These are phyloP conservation scores for Tanaodytes sp. DNA, from an alignment of 2,888 invertebrate species.

Conservation along the genomic window DNA sequence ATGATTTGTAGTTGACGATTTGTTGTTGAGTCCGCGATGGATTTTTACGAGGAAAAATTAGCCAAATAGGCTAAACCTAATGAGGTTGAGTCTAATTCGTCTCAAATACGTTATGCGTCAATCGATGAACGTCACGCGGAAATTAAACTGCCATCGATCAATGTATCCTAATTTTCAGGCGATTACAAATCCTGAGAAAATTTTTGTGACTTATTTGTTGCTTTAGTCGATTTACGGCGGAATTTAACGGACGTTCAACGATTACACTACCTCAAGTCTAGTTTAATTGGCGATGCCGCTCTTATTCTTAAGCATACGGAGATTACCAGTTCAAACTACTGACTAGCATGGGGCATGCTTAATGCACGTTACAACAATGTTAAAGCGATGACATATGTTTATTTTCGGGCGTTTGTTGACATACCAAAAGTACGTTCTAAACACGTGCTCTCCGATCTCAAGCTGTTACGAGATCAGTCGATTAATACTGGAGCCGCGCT, in stretches of 20 bases:
- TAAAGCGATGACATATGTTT: not conserved
- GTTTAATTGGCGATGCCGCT: not conserved
- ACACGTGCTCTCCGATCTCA: not conserved
- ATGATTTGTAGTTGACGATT: no score
- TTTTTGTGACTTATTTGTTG: not conserved
- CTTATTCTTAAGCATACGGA: not conserved
- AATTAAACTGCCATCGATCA: no score
- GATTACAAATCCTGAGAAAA: not conserved
- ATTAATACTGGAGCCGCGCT: not conserved
- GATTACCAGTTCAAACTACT: not conserved
- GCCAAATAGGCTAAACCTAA: no score
- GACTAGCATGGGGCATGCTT: not conserved
- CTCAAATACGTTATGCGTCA: no score
- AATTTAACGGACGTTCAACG: not conserved
- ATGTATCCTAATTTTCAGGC: not conserved
- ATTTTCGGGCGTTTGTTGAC: not conserved
- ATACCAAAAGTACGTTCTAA: not conserved
- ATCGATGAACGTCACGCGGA: no score
- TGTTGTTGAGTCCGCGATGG: no score
- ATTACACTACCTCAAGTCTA: not conserved
- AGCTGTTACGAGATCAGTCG: not conserved
- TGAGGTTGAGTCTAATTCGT: no score
- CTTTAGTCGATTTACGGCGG: not conserved
- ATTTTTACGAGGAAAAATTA: no score
- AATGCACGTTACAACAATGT: not conserved